Conservation (phyloP, 2,113 vertebrate species). For the Callithrix jacchus region DNA sequence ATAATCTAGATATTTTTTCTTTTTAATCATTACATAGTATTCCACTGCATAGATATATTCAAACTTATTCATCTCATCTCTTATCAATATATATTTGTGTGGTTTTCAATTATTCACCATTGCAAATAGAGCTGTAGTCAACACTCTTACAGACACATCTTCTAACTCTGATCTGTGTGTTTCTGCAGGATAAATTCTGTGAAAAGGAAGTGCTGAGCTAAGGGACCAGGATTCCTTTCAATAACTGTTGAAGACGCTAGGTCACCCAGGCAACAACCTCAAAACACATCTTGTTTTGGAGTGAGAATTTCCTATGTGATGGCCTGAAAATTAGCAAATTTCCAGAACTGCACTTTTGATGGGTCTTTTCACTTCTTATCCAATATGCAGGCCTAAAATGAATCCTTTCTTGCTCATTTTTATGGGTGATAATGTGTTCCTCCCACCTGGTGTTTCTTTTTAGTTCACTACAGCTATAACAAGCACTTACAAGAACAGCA, state of each 20-base stretch:
- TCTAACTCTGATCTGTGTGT: background rate
- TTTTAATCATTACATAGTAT: slow-evolving; percentile 43
- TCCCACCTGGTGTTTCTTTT: slow-evolving; percentile 67
- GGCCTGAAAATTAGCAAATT: slow-evolving; percentile 60
- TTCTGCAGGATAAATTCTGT: slow-evolving; percentile 20
- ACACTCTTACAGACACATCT: background rate
- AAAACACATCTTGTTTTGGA: slow-evolving; percentile 33
- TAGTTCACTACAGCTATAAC: slow-evolving; percentile 71
- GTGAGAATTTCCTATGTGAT: slow-evolving; percentile 48
- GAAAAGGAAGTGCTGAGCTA: background rate
- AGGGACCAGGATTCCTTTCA: slow-evolving; percentile 19
- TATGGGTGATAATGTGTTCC: slow-evolving; percentile 76
- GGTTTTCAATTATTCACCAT: background rate
- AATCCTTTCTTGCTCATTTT: slow-evolving; percentile 72
- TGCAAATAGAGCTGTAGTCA: background rate
- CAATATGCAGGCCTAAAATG: slow-evolving; percentile 56
- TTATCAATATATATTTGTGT: background rate
- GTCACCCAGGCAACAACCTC: slow-evolving; percentile 38
- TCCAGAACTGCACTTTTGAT: slow-evolving; percentile 39
- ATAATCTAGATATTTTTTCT: background rate
- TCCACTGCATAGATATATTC: background rate
- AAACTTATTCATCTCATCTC: background rate
- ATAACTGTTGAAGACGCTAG: background rate
- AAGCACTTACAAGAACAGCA: slow-evolving; percentile 61
- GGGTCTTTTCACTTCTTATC: slow-evolving; percentile 55